Evolutionary conservation across 2,888 invertebrate species (phyloP).

Genomic region (Sympetrum striolatum): DNA sequence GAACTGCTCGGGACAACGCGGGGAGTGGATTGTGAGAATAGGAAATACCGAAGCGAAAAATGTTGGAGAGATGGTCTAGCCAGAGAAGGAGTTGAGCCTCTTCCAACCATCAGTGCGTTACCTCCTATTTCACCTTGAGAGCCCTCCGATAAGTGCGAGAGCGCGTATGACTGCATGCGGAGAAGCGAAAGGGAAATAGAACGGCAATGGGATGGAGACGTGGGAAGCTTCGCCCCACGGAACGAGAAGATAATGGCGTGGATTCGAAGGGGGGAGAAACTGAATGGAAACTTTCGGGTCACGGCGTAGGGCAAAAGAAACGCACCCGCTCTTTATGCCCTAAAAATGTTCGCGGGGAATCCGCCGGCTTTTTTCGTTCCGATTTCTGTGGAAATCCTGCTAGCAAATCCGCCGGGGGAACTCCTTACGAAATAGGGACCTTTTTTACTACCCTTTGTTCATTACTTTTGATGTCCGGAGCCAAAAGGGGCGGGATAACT

Average conservation of each 20-base stretch:
- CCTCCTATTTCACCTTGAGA: constrained; percentile 24
- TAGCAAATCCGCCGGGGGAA: not conserved
- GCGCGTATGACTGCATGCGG: not conserved
- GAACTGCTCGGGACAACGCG: not conserved
- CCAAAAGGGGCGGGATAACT: not conserved
- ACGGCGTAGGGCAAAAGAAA: not conserved
- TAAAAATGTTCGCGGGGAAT: not conserved
- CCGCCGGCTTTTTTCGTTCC: not conserved
- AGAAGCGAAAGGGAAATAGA: not conserved
- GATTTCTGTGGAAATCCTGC: not conserved
- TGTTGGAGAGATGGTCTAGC: not conserved
- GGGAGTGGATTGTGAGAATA: too few species aligned
- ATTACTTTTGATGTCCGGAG: not conserved
- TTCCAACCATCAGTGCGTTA: not conserved
- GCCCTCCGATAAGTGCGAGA: not conserved
- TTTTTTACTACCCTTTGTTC: not conserved
- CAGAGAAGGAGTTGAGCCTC: not conserved
- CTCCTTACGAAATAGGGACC: not conserved
- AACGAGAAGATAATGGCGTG: not conserved
- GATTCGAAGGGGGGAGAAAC: not conserved
- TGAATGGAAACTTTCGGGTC: constrained; percentile 2
- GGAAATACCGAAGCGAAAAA: too few species aligned
- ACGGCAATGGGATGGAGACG: not conserved
- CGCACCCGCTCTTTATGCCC: not conserved
- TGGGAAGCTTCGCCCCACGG: not conserved